Evolutionary conservation across 2,888 invertebrate genomes (phyloP).

Genomic region (Pilophorus perplexus): DNA sequence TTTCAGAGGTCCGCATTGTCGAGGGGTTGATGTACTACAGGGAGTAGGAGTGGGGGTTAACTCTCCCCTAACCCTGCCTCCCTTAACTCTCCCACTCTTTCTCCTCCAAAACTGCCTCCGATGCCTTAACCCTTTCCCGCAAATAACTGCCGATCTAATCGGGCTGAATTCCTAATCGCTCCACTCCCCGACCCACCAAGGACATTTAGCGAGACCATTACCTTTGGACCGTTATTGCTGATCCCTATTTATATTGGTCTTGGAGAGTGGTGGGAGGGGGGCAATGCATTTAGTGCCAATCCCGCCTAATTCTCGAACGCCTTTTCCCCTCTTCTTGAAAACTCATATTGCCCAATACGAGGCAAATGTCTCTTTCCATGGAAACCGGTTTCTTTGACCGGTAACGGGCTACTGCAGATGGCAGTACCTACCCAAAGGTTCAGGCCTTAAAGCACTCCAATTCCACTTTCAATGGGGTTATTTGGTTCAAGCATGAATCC

Average conservation of each 20-base stretch:
- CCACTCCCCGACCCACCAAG: not conserved
- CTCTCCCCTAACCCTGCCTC: not conserved
- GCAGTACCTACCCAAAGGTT: no score
- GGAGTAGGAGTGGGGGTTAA: not conserved
- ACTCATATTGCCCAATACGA: conserved; percentile 3
- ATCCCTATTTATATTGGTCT: conserved; percentile 22
- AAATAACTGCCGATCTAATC: conserved; percentile 39
- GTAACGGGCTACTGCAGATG: no score
- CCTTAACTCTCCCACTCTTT: not conserved
- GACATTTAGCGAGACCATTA: conserved; percentile 38
- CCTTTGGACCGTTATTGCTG: conserved; percentile 35
- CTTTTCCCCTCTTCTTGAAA: conserved; percentile 4
- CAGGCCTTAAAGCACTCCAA: no score
- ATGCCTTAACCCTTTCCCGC: not conserved
- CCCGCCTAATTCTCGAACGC: conserved; percentile 29
- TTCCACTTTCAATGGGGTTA: no score
- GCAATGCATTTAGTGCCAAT: conserved; percentile 37
- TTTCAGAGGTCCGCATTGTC: conserved; percentile 24
- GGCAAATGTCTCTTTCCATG: conserved; percentile 8
- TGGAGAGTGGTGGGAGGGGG: no score
- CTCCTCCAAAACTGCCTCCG: not conserved
- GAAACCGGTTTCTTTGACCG: no score
- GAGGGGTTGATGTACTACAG: conserved; percentile 20
- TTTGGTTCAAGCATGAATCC: no score
- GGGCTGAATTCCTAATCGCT: conserved; percentile 38